These are phyloP conservation scores for Therioaphis trifolii DNA, from an alignment of 2,888 invertebrate genomes.

Conservation along the genomic window DNA sequence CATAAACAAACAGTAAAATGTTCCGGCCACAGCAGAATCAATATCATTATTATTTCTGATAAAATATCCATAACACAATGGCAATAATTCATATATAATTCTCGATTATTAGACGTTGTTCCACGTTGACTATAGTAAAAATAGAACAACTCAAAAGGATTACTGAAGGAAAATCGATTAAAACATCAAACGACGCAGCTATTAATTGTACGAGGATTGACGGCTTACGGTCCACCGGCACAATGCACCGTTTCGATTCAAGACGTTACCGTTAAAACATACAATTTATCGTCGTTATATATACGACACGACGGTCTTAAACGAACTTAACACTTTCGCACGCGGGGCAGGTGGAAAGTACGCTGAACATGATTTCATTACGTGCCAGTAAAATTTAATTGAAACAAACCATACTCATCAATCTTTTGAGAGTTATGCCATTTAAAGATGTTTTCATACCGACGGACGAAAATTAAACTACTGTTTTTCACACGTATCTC, in stretches of 20 bases:
- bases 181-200: not conserved
- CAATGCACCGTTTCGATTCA: not conserved
- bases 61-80: too few relatives aligned
- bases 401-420: not conserved
- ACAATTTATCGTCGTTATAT: not conserved
- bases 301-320: not conserved
- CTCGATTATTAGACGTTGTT: not conserved
- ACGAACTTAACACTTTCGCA: not conserved
- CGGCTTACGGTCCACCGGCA: not conserved
- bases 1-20: too few relatives aligned
- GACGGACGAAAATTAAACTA: not conserved
- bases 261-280: not conserved
- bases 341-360: not conserved
- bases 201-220: not conserved
- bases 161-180: not conserved
- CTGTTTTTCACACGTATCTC: not conserved
- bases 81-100: too few relatives aligned
- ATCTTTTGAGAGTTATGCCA: not conserved
- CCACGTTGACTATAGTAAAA: not conserved
- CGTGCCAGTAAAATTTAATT: not conserved
- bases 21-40: too few relatives aligned
- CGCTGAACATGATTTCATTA: not conserved
- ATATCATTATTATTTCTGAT: too few relatives aligned
- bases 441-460: not conserved
- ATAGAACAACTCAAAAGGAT: not conserved